Percentiles rank a stretch among this genome's conserved stretches.
phyloP scores from a whole-genome alignment of 53 echinoderm and acorn worm species.

The Antedon mediterranea region DNA sequence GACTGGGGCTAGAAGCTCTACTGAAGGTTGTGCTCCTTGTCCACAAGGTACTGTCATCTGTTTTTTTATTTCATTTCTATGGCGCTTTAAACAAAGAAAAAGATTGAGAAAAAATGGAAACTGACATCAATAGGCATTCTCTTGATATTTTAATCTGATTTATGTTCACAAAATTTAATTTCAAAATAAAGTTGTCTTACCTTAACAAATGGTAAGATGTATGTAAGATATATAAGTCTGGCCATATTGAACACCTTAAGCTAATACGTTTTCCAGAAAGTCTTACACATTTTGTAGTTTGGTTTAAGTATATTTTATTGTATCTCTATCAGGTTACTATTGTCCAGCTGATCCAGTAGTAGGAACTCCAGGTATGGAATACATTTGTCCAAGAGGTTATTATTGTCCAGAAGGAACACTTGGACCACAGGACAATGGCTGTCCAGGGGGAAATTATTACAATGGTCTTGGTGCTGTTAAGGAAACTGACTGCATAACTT shows the following conservation, averaged over 20 bases:
- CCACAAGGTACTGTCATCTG: slow-evolving; percentile 90
- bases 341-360: slow-evolving; percentile 69
- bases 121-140: too few relatives aligned
- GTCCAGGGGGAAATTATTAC: slow-evolving; percentile 66
- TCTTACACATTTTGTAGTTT: too few relatives aligned
- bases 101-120: too few relatives aligned
- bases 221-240: too few relatives aligned
- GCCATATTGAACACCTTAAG: too few relatives aligned
- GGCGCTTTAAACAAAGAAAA: too few relatives aligned
- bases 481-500: slow-evolving; percentile 40
- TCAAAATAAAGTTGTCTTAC: too few relatives aligned
- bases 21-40: slow-evolving; percentile 69
- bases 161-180: too few relatives aligned
- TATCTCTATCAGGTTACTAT: slow-evolving; percentile 44
- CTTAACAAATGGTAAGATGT: too few relatives aligned
- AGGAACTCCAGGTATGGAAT: slow-evolving; percentile 63
- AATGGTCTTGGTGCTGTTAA: slow-evolving; percentile 40
- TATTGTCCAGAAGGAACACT: slow-evolving; percentile 64
- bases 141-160: too few relatives aligned
- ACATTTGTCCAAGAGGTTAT: slow-evolving; percentile 75
- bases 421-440: slow-evolving; percentile 46
- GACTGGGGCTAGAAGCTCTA: slow-evolving; percentile 43
- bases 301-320: neutral
- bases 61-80: too few relatives aligned
- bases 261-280: too few relatives aligned